Conservation (phyloP, 2,113 vertebrate species). For the Chloebia gouldiae region DNA sequence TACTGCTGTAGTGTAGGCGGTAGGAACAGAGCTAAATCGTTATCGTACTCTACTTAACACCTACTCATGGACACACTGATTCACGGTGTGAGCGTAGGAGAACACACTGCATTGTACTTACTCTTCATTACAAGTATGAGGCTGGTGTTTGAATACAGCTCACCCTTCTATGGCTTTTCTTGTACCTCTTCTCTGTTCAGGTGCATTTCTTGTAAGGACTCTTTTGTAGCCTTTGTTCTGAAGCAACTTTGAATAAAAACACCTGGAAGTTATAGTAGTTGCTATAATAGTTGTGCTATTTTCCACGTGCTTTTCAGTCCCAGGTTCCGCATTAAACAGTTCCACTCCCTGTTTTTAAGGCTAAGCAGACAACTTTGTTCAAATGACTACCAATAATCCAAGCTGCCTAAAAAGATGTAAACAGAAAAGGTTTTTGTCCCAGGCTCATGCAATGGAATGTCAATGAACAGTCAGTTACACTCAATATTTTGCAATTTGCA, state of each 20-base stretch:
- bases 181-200: background rate
- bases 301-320: background rate
- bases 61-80: conserved; percentile 27
- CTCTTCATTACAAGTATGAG: background rate
- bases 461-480: conserved; percentile 23
- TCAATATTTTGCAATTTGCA: conserved; percentile 53
- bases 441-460: background rate
- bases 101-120: background rate
- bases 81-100: background rate
- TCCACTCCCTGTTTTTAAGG: conserved; percentile 45
- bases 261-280: background rate
- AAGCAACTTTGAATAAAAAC: conserved; percentile 32
- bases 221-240: conserved; percentile 16
- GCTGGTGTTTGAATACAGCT: background rate
- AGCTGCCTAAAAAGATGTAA: background rate
- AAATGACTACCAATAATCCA: conserved; percentile 23
- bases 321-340: conserved; percentile 19
- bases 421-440: background rate
- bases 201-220: conserved; percentile 30
- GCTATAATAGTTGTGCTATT: background rate
- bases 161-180: background rate
- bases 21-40: background rate
- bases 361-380: conserved; percentile 38
- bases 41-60: conserved; percentile 13
- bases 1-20: background rate